Conservation (phyloP, 2,113 vertebrate genomes). For the Marcusenius ussheri region DNA sequence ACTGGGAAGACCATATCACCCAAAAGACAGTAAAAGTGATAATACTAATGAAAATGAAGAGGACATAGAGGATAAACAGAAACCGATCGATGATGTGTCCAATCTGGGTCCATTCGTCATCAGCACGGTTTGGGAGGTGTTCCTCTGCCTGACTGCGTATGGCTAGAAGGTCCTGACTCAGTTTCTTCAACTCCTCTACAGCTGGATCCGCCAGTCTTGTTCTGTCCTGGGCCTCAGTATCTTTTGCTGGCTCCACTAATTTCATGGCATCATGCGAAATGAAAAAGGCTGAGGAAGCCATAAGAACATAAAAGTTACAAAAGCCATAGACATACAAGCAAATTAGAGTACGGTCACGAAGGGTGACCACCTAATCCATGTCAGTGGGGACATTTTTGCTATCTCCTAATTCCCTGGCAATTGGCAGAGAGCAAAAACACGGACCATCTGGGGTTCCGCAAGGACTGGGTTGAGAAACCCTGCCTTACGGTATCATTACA, state of each 20-base stretch:
- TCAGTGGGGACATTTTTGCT: too few species aligned
- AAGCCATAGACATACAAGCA: background rate
- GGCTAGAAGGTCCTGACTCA: conserved; percentile 9
- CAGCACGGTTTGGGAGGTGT: background rate
- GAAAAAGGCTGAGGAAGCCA: background rate
- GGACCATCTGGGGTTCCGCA: too few species aligned
- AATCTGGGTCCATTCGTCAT: conserved; percentile 16
- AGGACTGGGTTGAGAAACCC: too few species aligned
- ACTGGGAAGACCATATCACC: background rate
- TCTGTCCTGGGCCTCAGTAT: background rate
- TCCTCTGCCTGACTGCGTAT: conserved; percentile 9
- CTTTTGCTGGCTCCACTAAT: background rate
- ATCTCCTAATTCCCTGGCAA: too few species aligned
- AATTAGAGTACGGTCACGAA: background rate
- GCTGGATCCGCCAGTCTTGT: background rate
- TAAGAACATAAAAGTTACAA: background rate
- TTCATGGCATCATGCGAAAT: background rate
- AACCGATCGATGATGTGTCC: conserved; percentile 18
- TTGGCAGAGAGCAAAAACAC: too few species aligned
- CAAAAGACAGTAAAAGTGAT: background rate
- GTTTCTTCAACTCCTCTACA: conserved; percentile 10
- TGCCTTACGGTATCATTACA: background rate
- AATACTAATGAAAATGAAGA: conserved; percentile 17
- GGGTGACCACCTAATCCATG: too few species aligned
- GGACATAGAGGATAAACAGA: conserved; percentile 21